Percentiles rank a stretch among this genome's conserved stretches.
Conservation (phyloP, 2,113 vertebrate species). For the Spea multiplicata region DNA sequence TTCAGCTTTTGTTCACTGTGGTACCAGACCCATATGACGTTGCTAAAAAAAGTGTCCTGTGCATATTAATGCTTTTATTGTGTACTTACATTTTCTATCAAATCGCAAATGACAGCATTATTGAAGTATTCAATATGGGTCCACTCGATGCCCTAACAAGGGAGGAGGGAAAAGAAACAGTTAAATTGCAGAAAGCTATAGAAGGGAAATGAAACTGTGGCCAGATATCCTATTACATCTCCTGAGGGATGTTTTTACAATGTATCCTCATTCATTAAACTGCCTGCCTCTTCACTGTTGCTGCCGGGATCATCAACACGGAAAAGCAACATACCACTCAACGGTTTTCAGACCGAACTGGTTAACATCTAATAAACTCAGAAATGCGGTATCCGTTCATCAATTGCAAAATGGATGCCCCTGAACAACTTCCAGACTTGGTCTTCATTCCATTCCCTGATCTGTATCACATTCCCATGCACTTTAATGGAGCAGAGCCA, state of each 20-base stretch:
- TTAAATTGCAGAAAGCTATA: slow-evolving; percentile 2
- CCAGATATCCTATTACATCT: slow-evolving; percentile 10
- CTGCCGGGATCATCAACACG: background rate
- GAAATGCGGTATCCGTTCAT: slow-evolving; percentile 7
- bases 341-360: background rate
- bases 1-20: no score
- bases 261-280: slow-evolving; percentile 21
- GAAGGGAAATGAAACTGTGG: slow-evolving; percentile 10
- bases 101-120: slow-evolving; percentile 95
- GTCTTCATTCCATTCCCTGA: slow-evolving; percentile 63
- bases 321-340: background rate
- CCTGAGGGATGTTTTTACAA: background rate
- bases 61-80: background rate
- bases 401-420: slow-evolving; percentile 46
- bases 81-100: slow-evolving; percentile 97
- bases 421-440: slow-evolving; percentile 51
- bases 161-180: slow-evolving; percentile 49
- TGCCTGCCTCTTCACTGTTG: slow-evolving; percentile 1
- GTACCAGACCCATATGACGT: no score
- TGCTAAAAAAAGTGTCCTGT: no score
- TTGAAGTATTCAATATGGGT: slow-evolving; percentile 99
- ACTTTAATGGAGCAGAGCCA: slow-evolving; percentile 75
- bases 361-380: slow-evolving; percentile 41
- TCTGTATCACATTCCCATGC: slow-evolving; percentile 91
- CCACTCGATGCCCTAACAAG: slow-evolving; percentile 90